Evolutionary conservation across 2,888 invertebrate species (phyloP), one percentile per base, ranked within the genome.

Genomic region (Agapetus fuscipes): DNA sequence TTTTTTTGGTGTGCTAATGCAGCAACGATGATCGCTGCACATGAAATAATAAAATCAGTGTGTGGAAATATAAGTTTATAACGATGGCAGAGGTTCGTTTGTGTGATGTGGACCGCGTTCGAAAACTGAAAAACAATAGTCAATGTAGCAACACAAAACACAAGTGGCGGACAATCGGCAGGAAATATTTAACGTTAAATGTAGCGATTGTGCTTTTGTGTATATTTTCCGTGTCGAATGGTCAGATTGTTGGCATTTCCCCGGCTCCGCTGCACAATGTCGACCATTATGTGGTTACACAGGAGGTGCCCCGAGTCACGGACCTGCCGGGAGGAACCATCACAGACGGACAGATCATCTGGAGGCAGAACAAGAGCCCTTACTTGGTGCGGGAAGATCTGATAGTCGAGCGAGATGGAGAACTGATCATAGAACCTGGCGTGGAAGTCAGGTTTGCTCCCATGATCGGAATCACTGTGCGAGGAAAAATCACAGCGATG

Each of bases 381-480:
- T 90, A 83, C 56, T 64, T 83, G 52, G 67, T 87, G 15, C 71
- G 83, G 46, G 83, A 85, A 56, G 88, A 91, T 63, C 68, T 93
- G 41, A 71, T 84, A 52, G 73, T 95, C 35, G 83, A 85, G 52
- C 71, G 75, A 48, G 79, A 80, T 46, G 89, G 83, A 0, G 83
- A 84, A 54, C 66, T 97, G 53, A 72, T 83, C 37, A 78, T 97
- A 41, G 90, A 93, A 58, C 80, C 94, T 10, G 97, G 96, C 16
- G 91, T 93, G 0, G 83, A 82, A 54, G 67, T 98, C 37, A 76
- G 83, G 51, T 93, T 97, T 61, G 84, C 86, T 3, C 88, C 95
- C 2, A 90, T 91, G 67, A 80, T 88, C 52, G 96, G 96, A 47
- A 81, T 98, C 56, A 93, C 90, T 17, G 85, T 97, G 30, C 78